phyloP scores from a whole-genome alignment of 2,888 invertebrate species.

The Pammene aurita region DNA sequence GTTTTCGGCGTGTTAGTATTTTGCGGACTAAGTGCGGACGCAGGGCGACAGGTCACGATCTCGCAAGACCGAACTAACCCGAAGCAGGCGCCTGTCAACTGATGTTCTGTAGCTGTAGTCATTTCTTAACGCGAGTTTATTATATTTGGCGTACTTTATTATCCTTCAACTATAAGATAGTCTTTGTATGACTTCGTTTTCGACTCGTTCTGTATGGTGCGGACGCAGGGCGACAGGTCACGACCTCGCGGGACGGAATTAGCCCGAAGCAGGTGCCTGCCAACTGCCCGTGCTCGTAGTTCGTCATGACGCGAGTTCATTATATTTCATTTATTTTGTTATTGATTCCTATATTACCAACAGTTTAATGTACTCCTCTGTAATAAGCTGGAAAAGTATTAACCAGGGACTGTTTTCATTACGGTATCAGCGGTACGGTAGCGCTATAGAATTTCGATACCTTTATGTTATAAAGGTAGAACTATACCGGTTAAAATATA shows the following conservation, averaged over 20 bases:
- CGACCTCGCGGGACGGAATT: constrained; percentile 58
- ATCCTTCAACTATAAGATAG: neutral
- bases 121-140: neutral
- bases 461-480: no score
- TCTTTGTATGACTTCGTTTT: no score
- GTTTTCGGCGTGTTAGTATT: no score
- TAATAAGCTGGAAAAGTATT: no score
- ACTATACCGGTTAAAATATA: no score
- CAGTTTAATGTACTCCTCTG: no score
- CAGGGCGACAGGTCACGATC: constrained; percentile 78
- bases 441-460: no score
- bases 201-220: no score
- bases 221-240: no score
- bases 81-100: constrained; percentile 58
- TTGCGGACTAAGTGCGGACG: constrained; percentile 49
- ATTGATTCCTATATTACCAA: no score
- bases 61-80: constrained; percentile 73
- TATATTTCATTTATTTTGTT: neutral
- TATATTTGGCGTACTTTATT: constrained; percentile 1
- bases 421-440: no score
- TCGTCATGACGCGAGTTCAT: neutral
- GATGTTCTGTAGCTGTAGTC: constrained; percentile 43
- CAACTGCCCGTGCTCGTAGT: constrained; percentile 54
- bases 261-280: constrained; percentile 57
- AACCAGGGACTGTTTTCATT: no score